A percentile compares a stretch with the other conserved stretches of the same genome.
Conservation (phyloP, 2,113 vertebrate genomes). For the Gymnobelideus leadbeateri region DNA sequence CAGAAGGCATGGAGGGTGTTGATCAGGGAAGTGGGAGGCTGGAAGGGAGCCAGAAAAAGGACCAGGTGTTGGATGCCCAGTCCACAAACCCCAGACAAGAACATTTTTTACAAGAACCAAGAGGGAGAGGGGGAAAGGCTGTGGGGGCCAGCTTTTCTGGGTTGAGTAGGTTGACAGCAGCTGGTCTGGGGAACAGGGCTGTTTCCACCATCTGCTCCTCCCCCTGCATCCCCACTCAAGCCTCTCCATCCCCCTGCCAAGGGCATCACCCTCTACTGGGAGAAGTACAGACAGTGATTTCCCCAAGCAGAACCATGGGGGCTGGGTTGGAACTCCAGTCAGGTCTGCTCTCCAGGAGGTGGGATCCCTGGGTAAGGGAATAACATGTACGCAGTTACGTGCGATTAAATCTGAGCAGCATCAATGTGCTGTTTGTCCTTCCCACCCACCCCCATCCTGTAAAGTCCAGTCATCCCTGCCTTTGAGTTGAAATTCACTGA, state of each 20-base stretch:
- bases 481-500: neutral
- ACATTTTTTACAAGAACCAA: neutral
- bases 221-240: constrained; percentile 4
- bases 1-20: neutral
- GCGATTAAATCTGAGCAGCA: neutral
- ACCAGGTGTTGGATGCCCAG: neutral
- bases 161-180: constrained; percentile 16
- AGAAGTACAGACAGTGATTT: neutral
- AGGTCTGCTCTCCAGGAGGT: neutral
- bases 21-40: neutral
- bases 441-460: neutral
- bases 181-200: constrained; percentile 56
- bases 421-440: neutral
- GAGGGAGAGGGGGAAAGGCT: constrained; percentile 5
- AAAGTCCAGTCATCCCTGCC: neutral
- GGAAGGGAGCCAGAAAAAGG: neutral
- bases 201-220: constrained; percentile 64
- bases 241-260: neutral
- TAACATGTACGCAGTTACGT: neutral
- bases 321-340: neutral
- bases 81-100: neutral
- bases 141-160: neutral
- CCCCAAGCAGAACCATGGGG: neutral
- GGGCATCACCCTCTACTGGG: neutral
- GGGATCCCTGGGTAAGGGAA: neutral